Base-by-base conservation (phyloP, 1,140 invertebrate genomes). In the Asbolus verrucosus region DNA sequence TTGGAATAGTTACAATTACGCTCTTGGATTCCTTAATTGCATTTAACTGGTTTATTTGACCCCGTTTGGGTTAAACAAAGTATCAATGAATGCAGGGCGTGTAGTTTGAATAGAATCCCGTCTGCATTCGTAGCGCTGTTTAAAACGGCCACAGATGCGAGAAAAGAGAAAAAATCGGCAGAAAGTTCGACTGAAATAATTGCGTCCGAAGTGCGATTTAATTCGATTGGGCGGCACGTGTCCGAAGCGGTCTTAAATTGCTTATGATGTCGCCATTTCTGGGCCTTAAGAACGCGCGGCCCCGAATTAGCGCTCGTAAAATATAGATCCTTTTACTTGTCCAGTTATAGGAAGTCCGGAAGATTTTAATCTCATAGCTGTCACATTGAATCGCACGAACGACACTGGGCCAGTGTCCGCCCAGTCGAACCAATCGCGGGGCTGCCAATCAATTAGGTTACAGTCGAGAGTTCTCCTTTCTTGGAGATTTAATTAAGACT, bases 391-490 rank as follows among this genome's bases (percentile, higher is more conserved):
- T 63, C 61, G 39, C 31, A 14, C 11, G 14, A 24, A 62, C 59
- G 59, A 36, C 30, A 36, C 59, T 21, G 30, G 36, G 59, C 36
- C 59, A 62, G 36, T 63, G 33, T 41, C 33, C 33, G 33, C 33
- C 36, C 6, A 3, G 11, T 19, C 54, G 46, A 50, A 43, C 14
- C 69, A 67, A 65, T 60, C 65, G 27, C 31, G 38, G 13, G 14
- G 9, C 33, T 63, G 46, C 67, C 43, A 71, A 71, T 71, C 50
- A 71, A 71, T 71, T 71, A 66, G 63, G 69, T 66, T 71, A 61
- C 33, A 41, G 62, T 71, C 54, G 62, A 66, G 60, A 66, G 62
- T 24, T 59, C 41, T 59, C 50, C 21, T 50, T 65, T 54, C 14
- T 62, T 15, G 24, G 59, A 61, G 62, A 71, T 71, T 71, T 71